Evolutionary conservation across 2,113 vertebrate species (phyloP), one percentile per base, ranked within the genome.

Genomic region (Scolopax mira): DNA sequence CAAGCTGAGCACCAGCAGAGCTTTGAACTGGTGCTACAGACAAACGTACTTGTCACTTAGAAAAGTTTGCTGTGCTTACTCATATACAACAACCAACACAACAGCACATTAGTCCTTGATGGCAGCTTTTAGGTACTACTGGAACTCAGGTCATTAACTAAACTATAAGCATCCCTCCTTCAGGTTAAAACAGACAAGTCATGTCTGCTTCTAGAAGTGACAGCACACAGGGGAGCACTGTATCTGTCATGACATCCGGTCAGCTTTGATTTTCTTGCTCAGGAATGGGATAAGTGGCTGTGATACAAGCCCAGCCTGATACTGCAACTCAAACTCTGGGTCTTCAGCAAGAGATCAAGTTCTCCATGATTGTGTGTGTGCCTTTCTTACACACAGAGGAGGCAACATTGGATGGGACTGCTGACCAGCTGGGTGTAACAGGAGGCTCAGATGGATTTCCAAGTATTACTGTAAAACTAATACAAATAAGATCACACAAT

Each of bases 171-270:
- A 79, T 57, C 13, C 10, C 35, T 75, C 57, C 44, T 49, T 71
- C 78, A 51, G 33, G 25, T 39, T 79, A 55, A 57, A 80, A 44
- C 11, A 91, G 57, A 24, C 3, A 39, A 66, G 28, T n/a, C 33
- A 27, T 2, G 39, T 4, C 42, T 58, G 31, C 39, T 77, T 65
- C 67, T 65, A 27, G 18, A 90, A 48, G 42, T 1, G 1, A 30
- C 1, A 1, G 22, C 31, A 46, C n/a, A 21, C 39, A 72, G 41
- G 11, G 12, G 13, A 52, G 28, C 18, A 15, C 15, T 37, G 28
- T 27, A 71, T 44, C 9, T 64, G 17, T 22, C 16, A 9, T 2
- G 1, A 18, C 19, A 65, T 5, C 33, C 2, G 0, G 1, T 42
- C 66, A 13, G 5, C 39, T 72, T 60, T 71, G 62, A 35, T 21